phyloP scores from a whole-genome alignment of 2,113 vertebrate species.

The Agelaius tricolor region DNA sequence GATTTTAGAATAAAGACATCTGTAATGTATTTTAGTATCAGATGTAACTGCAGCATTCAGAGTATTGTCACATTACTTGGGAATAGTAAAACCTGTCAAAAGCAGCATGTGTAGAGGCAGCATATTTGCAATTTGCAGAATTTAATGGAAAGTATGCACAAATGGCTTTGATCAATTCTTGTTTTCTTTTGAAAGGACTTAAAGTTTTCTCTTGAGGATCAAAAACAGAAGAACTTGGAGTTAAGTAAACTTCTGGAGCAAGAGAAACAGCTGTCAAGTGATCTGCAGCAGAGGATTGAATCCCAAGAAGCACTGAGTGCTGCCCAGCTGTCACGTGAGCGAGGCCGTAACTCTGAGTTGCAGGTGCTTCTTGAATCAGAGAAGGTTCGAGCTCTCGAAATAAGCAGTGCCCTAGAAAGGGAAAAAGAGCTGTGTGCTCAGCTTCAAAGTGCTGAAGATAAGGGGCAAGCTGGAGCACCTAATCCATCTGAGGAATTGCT shows the following conservation, averaged over 20 bases:
- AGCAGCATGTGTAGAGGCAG: not conserved
- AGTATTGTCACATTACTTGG: not conserved
- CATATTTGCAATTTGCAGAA: not conserved
- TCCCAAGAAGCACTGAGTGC: conserved; percentile 75
- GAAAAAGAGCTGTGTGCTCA: conserved; percentile 78
- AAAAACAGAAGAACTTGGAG: conserved; percentile 76
- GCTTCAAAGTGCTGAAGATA: conserved; percentile 55
- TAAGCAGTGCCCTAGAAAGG: conserved; percentile 80
- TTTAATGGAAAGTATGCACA: not conserved
- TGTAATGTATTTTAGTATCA: not conserved
- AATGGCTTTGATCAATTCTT: not conserved
- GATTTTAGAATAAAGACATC: not conserved
- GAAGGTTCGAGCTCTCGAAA: conserved; percentile 79
- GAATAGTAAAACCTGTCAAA: not conserved
- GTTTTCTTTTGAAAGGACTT: conserved; percentile 81
- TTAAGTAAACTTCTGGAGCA: conserved; percentile 81
- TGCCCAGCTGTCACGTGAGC: conserved; percentile 76
- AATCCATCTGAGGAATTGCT: conserved; percentile 77
- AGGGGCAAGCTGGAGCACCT: conserved; percentile 43
- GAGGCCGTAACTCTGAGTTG: conserved; percentile 80
- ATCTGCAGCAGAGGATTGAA: conserved; percentile 80
- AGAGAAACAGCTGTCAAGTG: conserved; percentile 78
- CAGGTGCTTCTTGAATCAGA: conserved; percentile 90
- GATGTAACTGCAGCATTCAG: not conserved
- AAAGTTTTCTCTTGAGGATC: conserved; percentile 83